Evolutionary conservation across 2,113 vertebrate species (phyloP).

Genomic region (Heterochromis multidens): DNA sequence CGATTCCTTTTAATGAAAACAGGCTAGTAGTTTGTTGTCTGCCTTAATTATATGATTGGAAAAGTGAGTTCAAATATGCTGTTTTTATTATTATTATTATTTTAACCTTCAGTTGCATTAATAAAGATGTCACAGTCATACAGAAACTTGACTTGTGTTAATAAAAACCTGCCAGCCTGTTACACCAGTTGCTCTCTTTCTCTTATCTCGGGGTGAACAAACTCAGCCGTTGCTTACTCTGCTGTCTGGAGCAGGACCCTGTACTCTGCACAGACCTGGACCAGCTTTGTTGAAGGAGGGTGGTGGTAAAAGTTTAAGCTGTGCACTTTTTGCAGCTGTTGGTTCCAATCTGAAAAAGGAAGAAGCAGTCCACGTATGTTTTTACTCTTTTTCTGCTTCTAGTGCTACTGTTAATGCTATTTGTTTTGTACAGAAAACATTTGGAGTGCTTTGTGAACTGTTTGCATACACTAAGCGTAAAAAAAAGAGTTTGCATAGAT

Average conservation of each 20-base stretch:
- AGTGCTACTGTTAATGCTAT: too few relatives aligned
- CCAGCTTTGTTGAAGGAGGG: background rate
- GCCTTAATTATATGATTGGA: background rate
- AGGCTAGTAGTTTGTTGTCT: background rate
- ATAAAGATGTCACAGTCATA: too few relatives aligned
- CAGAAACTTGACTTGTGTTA: too few relatives aligned
- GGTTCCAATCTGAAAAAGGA: background rate
- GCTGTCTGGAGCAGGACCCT: background rate
- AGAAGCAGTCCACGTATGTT: background rate
- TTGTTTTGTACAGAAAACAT: too few relatives aligned
- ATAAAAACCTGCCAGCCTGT: background rate
- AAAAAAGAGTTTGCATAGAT: background rate
- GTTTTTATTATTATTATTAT: too few relatives aligned
- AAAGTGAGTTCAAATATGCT: rapidly evolving
- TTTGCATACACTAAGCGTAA: background rate
- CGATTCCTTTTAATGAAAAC: background rate
- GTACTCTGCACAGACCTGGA: background rate
- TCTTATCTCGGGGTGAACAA: background rate
- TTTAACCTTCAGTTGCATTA: background rate
- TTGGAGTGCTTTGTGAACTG: too few relatives aligned
- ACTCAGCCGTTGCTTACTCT: background rate
- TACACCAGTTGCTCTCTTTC: background rate
- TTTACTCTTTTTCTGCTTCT: background rate
- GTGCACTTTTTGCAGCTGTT: background rate
- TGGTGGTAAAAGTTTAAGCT: background rate